Evolutionary conservation across 2,113 vertebrate genomes (phyloP).

Genomic region (Morone saxatilis): DNA sequence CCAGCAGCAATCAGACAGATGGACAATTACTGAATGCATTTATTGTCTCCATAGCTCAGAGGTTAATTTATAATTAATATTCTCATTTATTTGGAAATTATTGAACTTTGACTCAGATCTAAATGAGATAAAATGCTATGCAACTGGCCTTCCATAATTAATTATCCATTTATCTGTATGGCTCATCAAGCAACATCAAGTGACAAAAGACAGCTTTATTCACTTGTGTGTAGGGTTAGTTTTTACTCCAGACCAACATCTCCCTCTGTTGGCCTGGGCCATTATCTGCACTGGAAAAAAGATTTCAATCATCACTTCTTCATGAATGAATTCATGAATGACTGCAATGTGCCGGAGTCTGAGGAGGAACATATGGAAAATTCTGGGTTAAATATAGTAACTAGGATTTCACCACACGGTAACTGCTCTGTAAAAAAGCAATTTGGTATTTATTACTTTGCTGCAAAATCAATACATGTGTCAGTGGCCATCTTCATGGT

Average conservation of each 20-base stretch:
- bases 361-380: neutral
- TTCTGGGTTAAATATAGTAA: neutral
- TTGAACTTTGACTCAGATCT: neutral
- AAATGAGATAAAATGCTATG: neutral
- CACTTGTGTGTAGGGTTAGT: neutral
- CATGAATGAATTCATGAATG: slow-evolving; percentile 9
- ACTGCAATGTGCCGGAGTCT: neutral
- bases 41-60: neutral
- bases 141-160: neutral
- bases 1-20: neutral
- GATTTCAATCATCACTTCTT: neutral
- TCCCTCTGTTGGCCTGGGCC: slow-evolving; percentile 61
- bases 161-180: neutral
- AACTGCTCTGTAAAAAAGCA: neutral
- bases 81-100: neutral
- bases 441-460: no score
- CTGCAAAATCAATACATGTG: slow-evolving; percentile 30
- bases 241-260: slow-evolving; percentile 24
- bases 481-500: neutral
- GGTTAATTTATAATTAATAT: neutral
- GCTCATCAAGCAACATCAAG: neutral
- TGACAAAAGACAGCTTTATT: neutral
- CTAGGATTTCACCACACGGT: neutral
- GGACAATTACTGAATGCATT: neutral
- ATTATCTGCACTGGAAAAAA: slow-evolving; percentile 33